A percentile compares a stretch with the other conserved stretches of the same genome.
phyloP scores from a whole-genome alignment of 2,113 vertebrate species.

The Heterochromis multidens region DNA sequence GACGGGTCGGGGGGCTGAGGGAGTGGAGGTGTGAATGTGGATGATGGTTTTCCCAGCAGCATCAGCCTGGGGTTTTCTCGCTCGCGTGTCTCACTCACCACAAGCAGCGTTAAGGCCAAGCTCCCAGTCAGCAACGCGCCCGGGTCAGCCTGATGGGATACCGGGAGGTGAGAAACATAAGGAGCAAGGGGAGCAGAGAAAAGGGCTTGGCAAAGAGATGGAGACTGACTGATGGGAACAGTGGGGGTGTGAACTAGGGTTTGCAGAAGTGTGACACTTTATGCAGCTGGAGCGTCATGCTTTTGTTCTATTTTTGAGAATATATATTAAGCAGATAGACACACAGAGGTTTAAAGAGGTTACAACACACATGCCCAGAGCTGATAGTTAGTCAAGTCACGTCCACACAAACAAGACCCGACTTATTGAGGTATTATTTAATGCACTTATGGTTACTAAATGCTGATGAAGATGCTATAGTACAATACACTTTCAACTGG shows the following conservation, averaged over 20 bases:
- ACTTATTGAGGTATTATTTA: not conserved
- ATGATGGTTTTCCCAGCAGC: constrained; percentile 69
- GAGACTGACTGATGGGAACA: not conserved
- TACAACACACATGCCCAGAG: not conserved
- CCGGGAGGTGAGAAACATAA: not conserved
- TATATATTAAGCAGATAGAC: not conserved
- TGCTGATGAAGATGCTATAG: not conserved
- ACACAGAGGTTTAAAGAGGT: not conserved
- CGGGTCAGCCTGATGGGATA: not conserved
- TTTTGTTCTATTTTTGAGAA: not conserved
- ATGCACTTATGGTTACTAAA: not conserved
- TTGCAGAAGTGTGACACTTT: not conserved
- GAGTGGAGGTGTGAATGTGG: not conserved
- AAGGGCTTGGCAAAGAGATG: not conserved
- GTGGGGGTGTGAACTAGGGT: not conserved
- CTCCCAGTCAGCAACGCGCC: not conserved
- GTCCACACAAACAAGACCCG: fast-evolving
- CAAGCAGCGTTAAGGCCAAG: not conserved
- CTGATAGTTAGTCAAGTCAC: not conserved
- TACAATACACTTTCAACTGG: not conserved
- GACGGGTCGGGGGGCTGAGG: not conserved
- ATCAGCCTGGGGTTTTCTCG: not conserved
- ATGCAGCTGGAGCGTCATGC: not conserved
- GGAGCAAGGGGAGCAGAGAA: not conserved
- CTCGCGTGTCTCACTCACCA: constrained; percentile 22